Evolutionary conservation across 2,888 invertebrate genomes (phyloP), one percentile per base, ranked within the genome.

Genomic region (Gonocerus acuteangulatus): DNA sequence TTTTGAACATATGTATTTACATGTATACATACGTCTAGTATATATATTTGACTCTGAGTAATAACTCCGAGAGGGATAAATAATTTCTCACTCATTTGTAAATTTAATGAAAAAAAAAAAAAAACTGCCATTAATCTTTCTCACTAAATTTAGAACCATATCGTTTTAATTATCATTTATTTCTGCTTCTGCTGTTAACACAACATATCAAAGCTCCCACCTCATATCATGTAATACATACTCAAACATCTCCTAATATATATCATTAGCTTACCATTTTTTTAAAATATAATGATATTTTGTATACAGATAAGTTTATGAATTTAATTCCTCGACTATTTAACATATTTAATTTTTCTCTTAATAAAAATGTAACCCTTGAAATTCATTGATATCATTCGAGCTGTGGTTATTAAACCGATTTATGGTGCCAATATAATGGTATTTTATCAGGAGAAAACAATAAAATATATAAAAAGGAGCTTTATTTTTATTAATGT

Each of bases 91-190:
- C 45, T 45, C 23, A 18, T 18, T 32, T 57, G 47, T 47, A 57
- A 16, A 57, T 57, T 39, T 23, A 47, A 16, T 56, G 21, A 39
- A 44, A 44, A 56, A 21, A 19, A 21, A 52, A 54, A 23, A 32
- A 44, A 45, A 57, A 57, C 57, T 57, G 57, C 57, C 57, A 57
- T 47, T 32, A 57, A 57, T 57, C 57, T 57, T 57, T 57, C 47
- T 57, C 57, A 57, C 44, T 57, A 39, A n/a, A 39, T 57, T 11
- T 57, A 47, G 27, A 52, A 13, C 49, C 11, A 32, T 34, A 6
- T 39, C 21, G 15, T 42, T 15, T 21, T 42, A 2, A 36, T 54
- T 21, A 39, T 42, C 22, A 21, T 51, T 23, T 11, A 42, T 54
- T 42, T 54, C 18, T n/a, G 15, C 22, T 42, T 21, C 42, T 39